Conservation (phyloP, 2,888 invertebrate genomes). For the Hydrotaea cyrtoneurina region DNA sequence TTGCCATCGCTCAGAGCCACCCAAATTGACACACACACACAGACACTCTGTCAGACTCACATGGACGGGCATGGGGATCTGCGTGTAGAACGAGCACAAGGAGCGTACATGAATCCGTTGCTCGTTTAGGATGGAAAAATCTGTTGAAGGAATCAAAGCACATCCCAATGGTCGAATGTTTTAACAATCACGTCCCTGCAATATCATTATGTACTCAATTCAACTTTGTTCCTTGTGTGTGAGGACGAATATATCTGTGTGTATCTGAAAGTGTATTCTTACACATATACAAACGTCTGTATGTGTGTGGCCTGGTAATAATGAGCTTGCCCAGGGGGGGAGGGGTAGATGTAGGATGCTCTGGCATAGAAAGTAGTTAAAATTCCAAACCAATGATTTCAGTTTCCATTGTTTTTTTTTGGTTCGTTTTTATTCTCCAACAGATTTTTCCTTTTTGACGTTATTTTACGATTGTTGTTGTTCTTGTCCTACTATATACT, state of each 20-base stretch:
- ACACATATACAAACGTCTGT: background rate
- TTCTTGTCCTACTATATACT: constrained; percentile 34
- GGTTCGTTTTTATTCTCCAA: constrained; percentile 51
- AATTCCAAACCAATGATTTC: constrained; percentile 49
- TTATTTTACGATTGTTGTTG: constrained; percentile 46
- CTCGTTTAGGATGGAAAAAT: constrained; percentile 55
- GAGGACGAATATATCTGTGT: background rate
- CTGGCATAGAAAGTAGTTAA: constrained; percentile 24
- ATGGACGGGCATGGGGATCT: background rate
- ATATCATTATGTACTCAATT: constrained; percentile 78
- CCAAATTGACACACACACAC: constrained; percentile 46
- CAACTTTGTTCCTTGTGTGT: constrained; percentile 54
- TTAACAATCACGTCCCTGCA: constrained; percentile 80
- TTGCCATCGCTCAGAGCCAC: constrained; percentile 28
- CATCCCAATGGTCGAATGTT: constrained; percentile 80
- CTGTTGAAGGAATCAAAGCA: constrained; percentile 78
- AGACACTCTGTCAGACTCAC: background rate
- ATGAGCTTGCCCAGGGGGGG: constrained; percentile 45
- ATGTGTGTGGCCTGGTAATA: constrained; percentile 39
- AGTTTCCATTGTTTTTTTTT: constrained; percentile 37
- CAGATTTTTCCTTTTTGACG: constrained; percentile 25
- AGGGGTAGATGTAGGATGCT: background rate
- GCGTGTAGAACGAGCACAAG: background rate
- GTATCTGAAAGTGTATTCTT: too few species aligned
- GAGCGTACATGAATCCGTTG: constrained; percentile 21